A percentile compares a stretch with the other conserved stretches of the same genome.
Evolutionary conservation across 1,140 invertebrate species (phyloP).

Genomic region (Chironomus striatipennis): DNA sequence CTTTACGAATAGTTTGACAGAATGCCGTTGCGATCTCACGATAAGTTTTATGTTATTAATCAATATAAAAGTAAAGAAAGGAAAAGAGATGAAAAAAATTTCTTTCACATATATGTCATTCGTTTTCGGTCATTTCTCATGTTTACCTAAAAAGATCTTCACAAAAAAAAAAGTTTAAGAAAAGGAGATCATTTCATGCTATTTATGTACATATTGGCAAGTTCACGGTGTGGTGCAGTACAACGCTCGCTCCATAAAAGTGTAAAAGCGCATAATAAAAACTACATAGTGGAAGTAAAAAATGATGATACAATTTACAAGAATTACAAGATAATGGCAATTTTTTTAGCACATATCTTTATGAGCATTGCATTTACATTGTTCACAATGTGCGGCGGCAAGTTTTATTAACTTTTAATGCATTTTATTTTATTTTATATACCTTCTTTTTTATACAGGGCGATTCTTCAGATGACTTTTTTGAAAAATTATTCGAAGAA

Average conservation of each 20-base stretch:
- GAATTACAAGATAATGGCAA: conserved; percentile 13
- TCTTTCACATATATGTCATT: no score
- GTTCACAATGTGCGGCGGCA: conserved; percentile 10
- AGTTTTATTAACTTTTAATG: conserved; percentile 10
- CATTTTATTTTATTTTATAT: not conserved
- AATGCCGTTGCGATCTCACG: conserved; percentile 5
- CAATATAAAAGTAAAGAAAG: no score
- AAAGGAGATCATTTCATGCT: conserved; percentile 1
- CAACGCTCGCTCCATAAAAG: conserved; percentile 5
- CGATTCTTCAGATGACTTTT: no score
- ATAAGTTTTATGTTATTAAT: not conserved
- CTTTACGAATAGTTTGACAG: conserved; percentile 1
- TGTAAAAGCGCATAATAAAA: not conserved
- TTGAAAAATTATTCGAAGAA: no score
- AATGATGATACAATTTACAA: conserved; percentile 14
- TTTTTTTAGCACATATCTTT: conserved; percentile 14
- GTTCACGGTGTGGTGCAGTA: not conserved
- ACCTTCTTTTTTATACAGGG: conserved; percentile 2
- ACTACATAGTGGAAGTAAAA: not conserved
- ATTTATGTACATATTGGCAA: not conserved
- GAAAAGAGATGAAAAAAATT: no score
- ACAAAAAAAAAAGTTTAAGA: not conserved
- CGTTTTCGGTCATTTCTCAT: no score
- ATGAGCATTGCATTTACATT: conserved; percentile 13
- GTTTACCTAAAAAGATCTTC: no score